Evolutionary conservation across 2,113 vertebrate genomes (phyloP).

Genomic region (Lathamus discolor): DNA sequence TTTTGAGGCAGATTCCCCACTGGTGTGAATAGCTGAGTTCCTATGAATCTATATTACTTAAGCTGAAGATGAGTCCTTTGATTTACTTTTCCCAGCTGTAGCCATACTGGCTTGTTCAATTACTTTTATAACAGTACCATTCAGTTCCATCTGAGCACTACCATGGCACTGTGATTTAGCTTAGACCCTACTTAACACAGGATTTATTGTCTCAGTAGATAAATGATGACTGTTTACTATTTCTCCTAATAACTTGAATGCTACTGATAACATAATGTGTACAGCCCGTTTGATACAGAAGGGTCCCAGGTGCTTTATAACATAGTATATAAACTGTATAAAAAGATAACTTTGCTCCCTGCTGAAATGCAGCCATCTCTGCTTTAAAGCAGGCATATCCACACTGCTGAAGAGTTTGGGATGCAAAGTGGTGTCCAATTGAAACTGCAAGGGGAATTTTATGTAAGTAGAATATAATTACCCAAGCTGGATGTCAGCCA

Average conservation of each 20-base stretch:
- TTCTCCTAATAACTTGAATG: constrained; percentile 50
- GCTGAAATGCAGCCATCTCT: constrained; percentile 41
- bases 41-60: neutral
- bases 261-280: constrained; percentile 38
- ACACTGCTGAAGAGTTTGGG: constrained; percentile 23
- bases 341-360: constrained; percentile 48
- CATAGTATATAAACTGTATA: constrained; percentile 24
- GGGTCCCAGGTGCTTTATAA: constrained; percentile 54
- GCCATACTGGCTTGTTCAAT: constrained; percentile 28
- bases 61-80: constrained; percentile 23
- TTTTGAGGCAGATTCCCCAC: neutral
- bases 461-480: constrained; percentile 62
- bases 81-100: constrained; percentile 60
- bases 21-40: constrained; percentile 19
- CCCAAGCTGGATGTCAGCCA: constrained; percentile 60
- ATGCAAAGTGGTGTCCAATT: constrained; percentile 38
- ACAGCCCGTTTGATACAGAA: neutral
- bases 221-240: constrained; percentile 48
- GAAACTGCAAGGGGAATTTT: constrained; percentile 59
- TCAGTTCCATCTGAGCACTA: constrained; percentile 46
- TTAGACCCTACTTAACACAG: constrained; percentile 38
- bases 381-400: constrained; percentile 3
- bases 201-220: constrained; percentile 62
- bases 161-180: constrained; percentile 44
- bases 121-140: constrained; percentile 50